phyloP scores from a whole-genome alignment of 2,113 vertebrate genomes.

The Haemorhous mexicanus region DNA sequence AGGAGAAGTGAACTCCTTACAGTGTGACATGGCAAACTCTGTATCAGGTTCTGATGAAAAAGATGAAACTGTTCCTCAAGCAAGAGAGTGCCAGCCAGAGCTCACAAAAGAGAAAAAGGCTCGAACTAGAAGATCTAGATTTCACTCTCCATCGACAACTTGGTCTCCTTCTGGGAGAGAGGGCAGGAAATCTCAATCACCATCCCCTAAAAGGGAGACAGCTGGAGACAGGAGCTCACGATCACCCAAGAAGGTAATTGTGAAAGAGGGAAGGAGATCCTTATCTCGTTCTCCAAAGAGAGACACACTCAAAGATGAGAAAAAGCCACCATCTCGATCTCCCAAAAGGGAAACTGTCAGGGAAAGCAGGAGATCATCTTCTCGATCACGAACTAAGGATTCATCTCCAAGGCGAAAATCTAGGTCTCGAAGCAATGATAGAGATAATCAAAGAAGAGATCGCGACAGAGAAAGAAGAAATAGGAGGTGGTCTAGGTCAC shows the following conservation, averaged over 20 bases:
- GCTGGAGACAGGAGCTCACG: conserved; percentile 68
- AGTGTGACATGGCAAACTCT: not conserved
- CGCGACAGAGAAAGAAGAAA: conserved; percentile 78
- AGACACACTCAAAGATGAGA: conserved; percentile 55
- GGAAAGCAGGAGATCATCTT: conserved; percentile 72
- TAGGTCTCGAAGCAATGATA: conserved; percentile 79
- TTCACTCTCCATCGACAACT: conserved; percentile 91
- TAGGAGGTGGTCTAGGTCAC: conserved; percentile 81
- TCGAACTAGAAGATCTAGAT: conserved; percentile 84
- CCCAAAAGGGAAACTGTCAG: conserved; percentile 78
- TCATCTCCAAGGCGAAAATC: conserved; percentile 75
- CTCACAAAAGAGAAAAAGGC: conserved; percentile 69
- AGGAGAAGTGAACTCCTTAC: not conserved
- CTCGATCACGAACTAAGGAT: conserved; percentile 64
- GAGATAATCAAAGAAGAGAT: conserved; percentile 80
- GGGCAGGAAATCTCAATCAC: conserved; percentile 69
- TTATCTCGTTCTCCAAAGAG: conserved; percentile 71
- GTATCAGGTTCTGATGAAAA: conserved; percentile 35
- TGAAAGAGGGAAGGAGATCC: conserved; percentile 56
- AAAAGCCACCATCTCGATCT: conserved; percentile 77
- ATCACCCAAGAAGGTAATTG: conserved; percentile 69
- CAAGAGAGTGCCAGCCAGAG: conserved; percentile 52
- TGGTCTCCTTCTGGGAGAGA: conserved; percentile 88
- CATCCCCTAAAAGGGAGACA: conserved; percentile 76
- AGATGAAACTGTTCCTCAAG: conserved; percentile 36